phyloP scores from a whole-genome alignment of 1,140 invertebrate genomes.

The Bombus polaris region DNA sequence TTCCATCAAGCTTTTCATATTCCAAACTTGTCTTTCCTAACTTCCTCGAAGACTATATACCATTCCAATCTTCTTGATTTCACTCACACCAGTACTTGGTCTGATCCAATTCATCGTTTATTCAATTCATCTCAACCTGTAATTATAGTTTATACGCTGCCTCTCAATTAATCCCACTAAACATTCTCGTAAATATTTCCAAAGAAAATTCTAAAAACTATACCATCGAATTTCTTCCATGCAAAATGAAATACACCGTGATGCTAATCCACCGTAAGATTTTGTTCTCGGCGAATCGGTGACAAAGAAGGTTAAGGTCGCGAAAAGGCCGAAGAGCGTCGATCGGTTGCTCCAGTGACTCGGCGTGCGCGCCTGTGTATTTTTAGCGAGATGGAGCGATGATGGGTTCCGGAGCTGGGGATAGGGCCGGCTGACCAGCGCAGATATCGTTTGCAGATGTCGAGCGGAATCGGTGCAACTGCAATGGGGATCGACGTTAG shows the following conservation, averaged over 20 bases:
- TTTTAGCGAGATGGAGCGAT: slow-evolving; percentile 32
- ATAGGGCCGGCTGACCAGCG: slow-evolving; percentile 15
- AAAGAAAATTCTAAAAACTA: neutral
- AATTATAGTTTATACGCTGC: too few species aligned
- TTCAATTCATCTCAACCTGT: too few species aligned
- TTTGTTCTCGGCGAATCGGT: neutral
- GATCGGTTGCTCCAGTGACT: neutral
- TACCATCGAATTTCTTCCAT: neutral
- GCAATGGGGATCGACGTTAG: slow-evolving; percentile 81
- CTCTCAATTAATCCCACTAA: too few species aligned
- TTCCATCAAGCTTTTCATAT: neutral
- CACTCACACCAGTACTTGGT: too few species aligned
- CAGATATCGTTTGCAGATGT: slow-evolving; percentile 75
- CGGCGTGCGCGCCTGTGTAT: slow-evolving; percentile 31
- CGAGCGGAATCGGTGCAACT: slow-evolving; percentile 81
- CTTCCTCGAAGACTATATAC: neutral
- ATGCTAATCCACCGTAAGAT: neutral
- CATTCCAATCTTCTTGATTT: too few species aligned
- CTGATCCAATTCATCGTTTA: too few species aligned
- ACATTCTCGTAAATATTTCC: neutral
- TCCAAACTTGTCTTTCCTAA: neutral
- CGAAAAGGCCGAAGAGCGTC: neutral
- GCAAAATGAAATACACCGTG: too few species aligned
- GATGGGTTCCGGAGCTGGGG: neutral
- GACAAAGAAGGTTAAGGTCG: slow-evolving; percentile 16